phyloP scores from a whole-genome alignment of 1,140 invertebrate genomes.

The Alviniconcha marisindica region DNA sequence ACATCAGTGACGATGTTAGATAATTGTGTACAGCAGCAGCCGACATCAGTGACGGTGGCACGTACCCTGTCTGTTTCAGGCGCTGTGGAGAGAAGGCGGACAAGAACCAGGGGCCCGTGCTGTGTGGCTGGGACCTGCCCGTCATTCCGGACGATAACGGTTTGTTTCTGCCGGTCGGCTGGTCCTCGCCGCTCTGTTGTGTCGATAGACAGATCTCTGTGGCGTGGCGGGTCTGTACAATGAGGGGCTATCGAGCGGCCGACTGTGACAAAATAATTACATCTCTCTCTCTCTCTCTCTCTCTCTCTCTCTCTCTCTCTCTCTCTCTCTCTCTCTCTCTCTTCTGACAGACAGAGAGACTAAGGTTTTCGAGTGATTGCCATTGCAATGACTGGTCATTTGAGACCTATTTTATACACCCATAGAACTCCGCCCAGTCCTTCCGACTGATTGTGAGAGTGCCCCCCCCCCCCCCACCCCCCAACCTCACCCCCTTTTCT shows the following conservation, averaged over 20 bases:
- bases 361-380: too few relatives aligned
- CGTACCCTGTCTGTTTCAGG: background rate
- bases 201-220: background rate
- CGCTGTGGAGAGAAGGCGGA: background rate
- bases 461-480: too few relatives aligned
- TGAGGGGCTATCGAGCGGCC: background rate
- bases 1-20: too few relatives aligned
- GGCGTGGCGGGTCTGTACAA: too few relatives aligned
- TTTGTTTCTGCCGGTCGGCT: background rate
- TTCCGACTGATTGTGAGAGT: too few relatives aligned
- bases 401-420: too few relatives aligned
- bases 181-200: background rate
- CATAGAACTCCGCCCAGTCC: too few relatives aligned
- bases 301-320: background rate
- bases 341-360: background rate
- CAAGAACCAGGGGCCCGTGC: background rate
- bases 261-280: background rate
- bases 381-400: too few relatives aligned
- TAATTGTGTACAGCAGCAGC: too few relatives aligned
- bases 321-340: background rate
- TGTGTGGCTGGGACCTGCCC: constrained; percentile 22
- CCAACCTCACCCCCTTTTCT: too few relatives aligned
- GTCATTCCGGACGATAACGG: constrained; percentile 4
- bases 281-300: background rate
- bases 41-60: too few relatives aligned